Conservation (phyloP, 1,140 invertebrate species). For the Sesamia nonagrioides region DNA sequence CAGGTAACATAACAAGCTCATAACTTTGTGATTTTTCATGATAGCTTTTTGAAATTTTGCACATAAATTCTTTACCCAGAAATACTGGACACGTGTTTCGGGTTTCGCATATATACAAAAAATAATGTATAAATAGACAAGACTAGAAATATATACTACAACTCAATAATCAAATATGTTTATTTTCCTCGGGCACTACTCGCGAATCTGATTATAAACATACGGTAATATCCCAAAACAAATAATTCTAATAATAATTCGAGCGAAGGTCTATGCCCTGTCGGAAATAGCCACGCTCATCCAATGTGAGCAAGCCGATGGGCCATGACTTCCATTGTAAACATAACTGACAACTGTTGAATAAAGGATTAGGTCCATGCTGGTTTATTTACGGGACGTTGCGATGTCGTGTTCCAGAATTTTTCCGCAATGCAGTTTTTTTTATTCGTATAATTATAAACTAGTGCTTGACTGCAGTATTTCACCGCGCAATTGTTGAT, state of each 20-base stretch:
- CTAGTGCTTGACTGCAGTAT: no score
- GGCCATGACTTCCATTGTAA: neutral
- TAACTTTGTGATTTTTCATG: no score
- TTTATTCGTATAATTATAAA: no score
- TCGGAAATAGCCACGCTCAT: neutral
- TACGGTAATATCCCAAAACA: neutral
- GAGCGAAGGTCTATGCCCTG: constrained; percentile 21
- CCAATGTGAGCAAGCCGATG: neutral
- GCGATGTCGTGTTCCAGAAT: neutral
- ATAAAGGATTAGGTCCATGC: constrained; percentile 19
- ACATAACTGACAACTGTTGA: constrained; percentile 36
- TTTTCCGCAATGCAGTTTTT: neutral
- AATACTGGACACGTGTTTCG: no score
- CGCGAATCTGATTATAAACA: constrained; percentile 12
- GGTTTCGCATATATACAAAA: no score
- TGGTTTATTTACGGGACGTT: neutral
- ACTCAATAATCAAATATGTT: neutral
- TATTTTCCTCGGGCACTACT: constrained; percentile 15
- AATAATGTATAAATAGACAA: no score
- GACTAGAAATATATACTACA: neutral
- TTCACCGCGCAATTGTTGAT: no score
- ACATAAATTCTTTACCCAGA: no score
- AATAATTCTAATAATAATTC: constrained; percentile 25
- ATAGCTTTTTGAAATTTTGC: no score
- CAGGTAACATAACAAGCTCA: no score